Evolutionary conservation across 2,888 invertebrate species (phyloP), one percentile per base, ranked within the genome.

Genomic region (Polietes domitor): DNA sequence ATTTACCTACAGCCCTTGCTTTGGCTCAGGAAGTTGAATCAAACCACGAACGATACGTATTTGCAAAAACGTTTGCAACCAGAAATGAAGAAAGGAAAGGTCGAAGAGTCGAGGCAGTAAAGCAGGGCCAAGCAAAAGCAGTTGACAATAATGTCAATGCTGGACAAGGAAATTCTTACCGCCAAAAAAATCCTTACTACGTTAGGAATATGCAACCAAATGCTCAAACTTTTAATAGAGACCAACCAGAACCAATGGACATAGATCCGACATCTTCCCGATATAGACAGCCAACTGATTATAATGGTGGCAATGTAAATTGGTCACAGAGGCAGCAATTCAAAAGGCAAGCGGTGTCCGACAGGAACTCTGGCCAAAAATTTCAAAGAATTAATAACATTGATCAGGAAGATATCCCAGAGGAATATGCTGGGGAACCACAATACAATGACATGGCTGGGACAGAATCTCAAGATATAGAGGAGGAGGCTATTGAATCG

Each of bases 11-110:
- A 17, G n/a, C 37, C 32, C n/a, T 76, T 7, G 63, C 63, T 1
- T 24, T 76, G 12, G 37, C 65, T 37, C 82, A 86, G 53, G 82
- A 86, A 37, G 50, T 82, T 9, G 82, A 82, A 55, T 61, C 47
- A 19, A 70, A 85, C 77, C 82, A 77, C 7, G 73, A 73, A 55
- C 24, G 82, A 9, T 74, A 77, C 24, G 74, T 70, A 50, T 80
- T 82, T 76, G 63, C 75, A 7, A 61, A 47, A 37, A 43, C 71
- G 12, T 72, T 72, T 53, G 71, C 72, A 21, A 65, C 41, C 10
- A 63, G 28, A 32, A 32, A 28, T 10, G 61, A 61, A 12, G 7
- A 32, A 32, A 63, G 9, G 32, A 7, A 1, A 37, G 4, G 37
- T 37, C 9, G n/a, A 32, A 32, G 1, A 7, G 4, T 6, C 2